Conservation (phyloP, 2,797 vertebrate genomes). For the Halcyon chelicuti region DNA sequence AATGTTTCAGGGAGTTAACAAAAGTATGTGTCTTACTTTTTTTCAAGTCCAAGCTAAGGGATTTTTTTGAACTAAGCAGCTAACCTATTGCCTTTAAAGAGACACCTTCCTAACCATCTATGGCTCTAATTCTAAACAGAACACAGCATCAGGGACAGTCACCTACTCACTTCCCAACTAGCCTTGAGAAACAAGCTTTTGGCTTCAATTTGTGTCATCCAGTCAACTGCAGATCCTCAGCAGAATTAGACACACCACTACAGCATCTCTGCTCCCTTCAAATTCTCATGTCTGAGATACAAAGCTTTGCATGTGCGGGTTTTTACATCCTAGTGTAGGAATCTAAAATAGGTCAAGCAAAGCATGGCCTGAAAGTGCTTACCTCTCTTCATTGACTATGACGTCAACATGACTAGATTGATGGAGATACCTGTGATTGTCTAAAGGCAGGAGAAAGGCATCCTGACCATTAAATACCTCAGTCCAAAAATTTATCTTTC, state of each 20-base stretch:
- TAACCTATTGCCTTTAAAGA: neutral
- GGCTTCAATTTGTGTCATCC: neutral
- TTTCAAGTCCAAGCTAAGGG: neutral
- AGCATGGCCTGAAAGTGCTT: neutral
- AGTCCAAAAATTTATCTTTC: neutral
- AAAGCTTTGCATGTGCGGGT: neutral
- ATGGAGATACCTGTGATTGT: neutral
- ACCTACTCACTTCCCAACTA: neutral
- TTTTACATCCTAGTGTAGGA: neutral
- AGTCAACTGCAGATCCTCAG: neutral
- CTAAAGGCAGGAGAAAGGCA: neutral
- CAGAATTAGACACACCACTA: neutral
- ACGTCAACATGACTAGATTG: neutral
- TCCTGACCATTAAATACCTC: neutral
- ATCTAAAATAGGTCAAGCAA: neutral
- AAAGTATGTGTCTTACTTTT: neutral
- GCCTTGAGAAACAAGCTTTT: neutral
- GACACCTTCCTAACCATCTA: neutral
- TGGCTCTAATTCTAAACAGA: neutral
- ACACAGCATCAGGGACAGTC: neutral
- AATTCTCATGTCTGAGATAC: neutral
- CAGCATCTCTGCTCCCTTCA: neutral
- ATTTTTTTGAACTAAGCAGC: neutral
- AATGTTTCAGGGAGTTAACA: too few relatives aligned
- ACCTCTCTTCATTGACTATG: neutral